Percentiles rank a stretch among this genome's conserved stretches.
phyloP scores from a whole-genome alignment of 2,113 vertebrate species.

The Thermophis baileyi region DNA sequence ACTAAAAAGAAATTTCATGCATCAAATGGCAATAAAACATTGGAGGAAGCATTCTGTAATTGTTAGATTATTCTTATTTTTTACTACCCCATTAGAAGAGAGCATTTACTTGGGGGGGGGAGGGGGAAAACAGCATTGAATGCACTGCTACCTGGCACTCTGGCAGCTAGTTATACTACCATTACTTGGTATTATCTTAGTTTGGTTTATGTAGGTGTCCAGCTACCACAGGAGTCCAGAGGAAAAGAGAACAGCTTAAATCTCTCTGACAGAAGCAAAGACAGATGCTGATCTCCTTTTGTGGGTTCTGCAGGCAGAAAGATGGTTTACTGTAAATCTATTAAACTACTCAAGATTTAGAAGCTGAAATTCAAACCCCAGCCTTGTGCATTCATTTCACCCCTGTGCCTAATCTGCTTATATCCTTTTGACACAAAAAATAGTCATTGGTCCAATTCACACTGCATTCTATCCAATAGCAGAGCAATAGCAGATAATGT shows the following conservation, averaged over 20 bases:
- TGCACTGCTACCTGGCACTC: not conserved
- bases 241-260: not conserved
- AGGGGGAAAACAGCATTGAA: not conserved
- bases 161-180: not conserved
- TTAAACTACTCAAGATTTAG: not conserved
- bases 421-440: not conserved
- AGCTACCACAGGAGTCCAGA: not conserved
- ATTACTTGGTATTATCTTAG: not conserved
- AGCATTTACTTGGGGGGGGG: not conserved
- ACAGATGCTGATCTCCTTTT: too few relatives aligned
- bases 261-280: not conserved
- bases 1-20: not conserved
- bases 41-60: not conserved
- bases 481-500: not conserved
- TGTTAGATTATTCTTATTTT: not conserved
- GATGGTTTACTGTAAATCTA: not conserved
- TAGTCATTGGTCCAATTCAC: not conserved
- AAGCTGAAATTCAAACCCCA: not conserved
- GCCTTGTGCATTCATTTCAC: not conserved
- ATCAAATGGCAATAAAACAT: not conserved
- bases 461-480: conserved; percentile 1
- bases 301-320: not conserved
- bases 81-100: not conserved
- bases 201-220: not conserved
- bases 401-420: not conserved